Evolutionary conservation across 2,888 invertebrate species (phyloP).

Genomic region (Helobdella robusta): DNA sequence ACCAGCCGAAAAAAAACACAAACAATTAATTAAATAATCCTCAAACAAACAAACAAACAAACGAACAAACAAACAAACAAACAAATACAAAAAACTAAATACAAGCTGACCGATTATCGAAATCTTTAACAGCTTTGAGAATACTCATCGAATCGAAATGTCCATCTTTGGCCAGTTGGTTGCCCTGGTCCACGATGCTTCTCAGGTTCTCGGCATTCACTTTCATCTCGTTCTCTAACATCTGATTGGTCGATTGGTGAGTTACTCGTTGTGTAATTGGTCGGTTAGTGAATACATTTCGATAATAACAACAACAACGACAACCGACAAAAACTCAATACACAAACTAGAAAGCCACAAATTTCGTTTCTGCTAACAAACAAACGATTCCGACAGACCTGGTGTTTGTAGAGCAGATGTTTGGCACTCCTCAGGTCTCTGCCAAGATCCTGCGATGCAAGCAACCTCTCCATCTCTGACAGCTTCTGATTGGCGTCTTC

Average conservation of each 20-base stretch:
- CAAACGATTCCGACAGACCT: constrained; percentile 49
- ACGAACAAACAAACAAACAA: too few species aligned
- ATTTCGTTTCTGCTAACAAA: neutral
- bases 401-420: constrained; percentile 77
- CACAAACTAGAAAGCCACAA: neutral
- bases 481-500: constrained; percentile 77
- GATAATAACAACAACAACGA: constrained; percentile 1
- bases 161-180: constrained; percentile 81
- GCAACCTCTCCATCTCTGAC: constrained; percentile 68
- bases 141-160: constrained; percentile 88
- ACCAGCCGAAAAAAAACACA: too few species aligned
- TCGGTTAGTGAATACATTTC: neutral
- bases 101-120: constrained; percentile 55
- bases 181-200: constrained; percentile 65
- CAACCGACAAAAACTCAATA: neutral
- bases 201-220: constrained; percentile 73
- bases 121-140: constrained; percentile 64
- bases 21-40: too few species aligned
- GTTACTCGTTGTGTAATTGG: neutral
- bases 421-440: constrained; percentile 82
- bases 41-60: too few species aligned
- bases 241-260: constrained; percentile 46
- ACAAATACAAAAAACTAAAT: neutral
- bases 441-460: constrained; percentile 69
- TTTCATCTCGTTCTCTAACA: constrained; percentile 72